Evolutionary conservation across 2,113 vertebrate species (phyloP).

Genomic region (Chamaetylas fuelleborni): DNA sequence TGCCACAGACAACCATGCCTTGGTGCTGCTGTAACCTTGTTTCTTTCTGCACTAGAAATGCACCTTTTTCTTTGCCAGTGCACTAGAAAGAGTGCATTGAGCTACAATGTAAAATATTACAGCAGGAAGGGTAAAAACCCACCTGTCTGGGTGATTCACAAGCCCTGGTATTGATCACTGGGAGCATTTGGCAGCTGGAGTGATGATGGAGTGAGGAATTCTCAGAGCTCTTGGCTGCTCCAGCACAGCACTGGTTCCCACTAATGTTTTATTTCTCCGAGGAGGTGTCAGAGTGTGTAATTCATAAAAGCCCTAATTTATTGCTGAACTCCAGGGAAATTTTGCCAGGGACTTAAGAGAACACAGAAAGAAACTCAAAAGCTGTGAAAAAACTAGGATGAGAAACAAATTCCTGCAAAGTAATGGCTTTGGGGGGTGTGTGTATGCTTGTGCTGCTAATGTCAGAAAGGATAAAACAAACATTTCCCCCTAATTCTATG

Average conservation of each 20-base stretch:
- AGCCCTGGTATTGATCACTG: background rate
- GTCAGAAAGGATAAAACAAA: background rate
- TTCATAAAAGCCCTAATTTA: background rate
- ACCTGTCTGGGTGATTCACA: background rate
- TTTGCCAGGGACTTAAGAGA: background rate
- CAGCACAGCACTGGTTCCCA: background rate
- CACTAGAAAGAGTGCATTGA: background rate
- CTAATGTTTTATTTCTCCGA: background rate
- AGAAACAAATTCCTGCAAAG: background rate
- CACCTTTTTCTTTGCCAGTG: too few species aligned
- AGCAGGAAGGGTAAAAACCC: background rate
- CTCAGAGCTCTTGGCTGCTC: background rate
- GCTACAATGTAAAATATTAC: background rate
- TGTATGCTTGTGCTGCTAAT: background rate
- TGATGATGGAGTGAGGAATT: background rate
- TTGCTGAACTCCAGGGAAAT: constrained; percentile 6
- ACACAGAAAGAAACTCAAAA: background rate
- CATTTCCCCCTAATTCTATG: background rate
- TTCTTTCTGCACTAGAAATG: background rate
- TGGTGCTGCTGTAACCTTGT: background rate
- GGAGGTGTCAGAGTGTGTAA: background rate
- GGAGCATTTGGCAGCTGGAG: background rate
- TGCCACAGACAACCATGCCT: background rate
- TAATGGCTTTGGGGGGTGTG: background rate
- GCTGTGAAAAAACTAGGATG: background rate